Percentiles rank a stretch among this genome's conserved stretches.
These are phyloP conservation scores for Eira barbara DNA, from an alignment of 2,113 vertebrate species.

Conservation along the genomic window DNA sequence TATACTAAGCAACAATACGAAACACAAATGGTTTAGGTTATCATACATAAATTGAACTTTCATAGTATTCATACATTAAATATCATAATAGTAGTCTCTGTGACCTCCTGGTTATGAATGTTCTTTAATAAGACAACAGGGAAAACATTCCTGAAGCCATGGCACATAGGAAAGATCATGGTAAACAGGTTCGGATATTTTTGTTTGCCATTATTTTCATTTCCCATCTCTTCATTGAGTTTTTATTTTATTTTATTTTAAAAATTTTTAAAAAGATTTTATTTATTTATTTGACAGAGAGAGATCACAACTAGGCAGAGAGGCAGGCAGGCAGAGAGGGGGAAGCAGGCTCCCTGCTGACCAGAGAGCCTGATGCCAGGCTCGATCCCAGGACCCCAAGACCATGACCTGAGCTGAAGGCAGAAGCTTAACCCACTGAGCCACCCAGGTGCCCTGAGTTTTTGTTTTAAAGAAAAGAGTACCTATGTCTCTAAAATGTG, in stretches of 20 bases:
- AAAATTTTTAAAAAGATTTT: too few species aligned
- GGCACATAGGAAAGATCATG: background rate
- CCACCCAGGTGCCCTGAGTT: background rate
- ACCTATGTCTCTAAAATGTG: background rate
- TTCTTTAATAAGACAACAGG: background rate
- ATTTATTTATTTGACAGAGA: too few species aligned
- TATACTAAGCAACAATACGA: background rate
- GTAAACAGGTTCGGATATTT: background rate
- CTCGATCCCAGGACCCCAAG: too few species aligned
- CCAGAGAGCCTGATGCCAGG: accelerated
- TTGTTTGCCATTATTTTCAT: background rate
- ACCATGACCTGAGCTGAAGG: too few species aligned
- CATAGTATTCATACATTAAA: background rate
- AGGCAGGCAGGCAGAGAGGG: too few species aligned
- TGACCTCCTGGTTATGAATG: background rate
- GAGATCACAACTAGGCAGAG: too few species aligned
- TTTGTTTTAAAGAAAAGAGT: background rate
- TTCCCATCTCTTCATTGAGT: background rate
- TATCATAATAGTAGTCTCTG: background rate
- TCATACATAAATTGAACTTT: background rate
- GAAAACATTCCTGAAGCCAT: background rate
- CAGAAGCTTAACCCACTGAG: too few species aligned
- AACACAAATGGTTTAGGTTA: background rate
- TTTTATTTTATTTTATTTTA: background rate
- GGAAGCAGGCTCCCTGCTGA: too few species aligned